Percentiles rank a stretch among this genome's conserved stretches.
Evolutionary conservation across 2,113 vertebrate genomes (phyloP).

Genomic region (Thryonomys swinderianus): DNA sequence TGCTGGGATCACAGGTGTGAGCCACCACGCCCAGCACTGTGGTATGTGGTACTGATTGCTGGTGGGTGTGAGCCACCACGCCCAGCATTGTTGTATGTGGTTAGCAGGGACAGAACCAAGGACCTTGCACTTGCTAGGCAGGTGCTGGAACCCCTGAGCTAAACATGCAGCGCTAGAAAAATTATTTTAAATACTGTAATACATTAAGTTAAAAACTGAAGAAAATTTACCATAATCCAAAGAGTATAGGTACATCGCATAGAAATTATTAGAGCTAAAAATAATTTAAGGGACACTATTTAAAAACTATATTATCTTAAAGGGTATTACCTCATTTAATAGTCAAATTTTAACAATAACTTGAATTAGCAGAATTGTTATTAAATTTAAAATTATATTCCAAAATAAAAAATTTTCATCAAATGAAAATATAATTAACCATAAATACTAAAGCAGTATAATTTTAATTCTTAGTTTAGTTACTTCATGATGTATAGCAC

Average conservation of each 20-base stretch:
- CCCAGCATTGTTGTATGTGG: too few species aligned
- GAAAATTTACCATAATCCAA: conserved; percentile 18
- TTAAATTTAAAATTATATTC: conserved; percentile 71
- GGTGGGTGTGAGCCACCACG: too few species aligned
- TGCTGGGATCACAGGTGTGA: too few species aligned
- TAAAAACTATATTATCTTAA: conserved; percentile 37
- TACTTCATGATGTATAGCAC: conserved; percentile 72
- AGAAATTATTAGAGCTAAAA: neutral
- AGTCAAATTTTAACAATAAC: conserved; percentile 61
- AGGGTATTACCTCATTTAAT: conserved; percentile 47
- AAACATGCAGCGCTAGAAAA: neutral
- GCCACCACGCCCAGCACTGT: too few species aligned
- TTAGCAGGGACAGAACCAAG: too few species aligned
- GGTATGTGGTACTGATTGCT: too few species aligned
- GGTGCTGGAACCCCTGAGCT: too few species aligned
- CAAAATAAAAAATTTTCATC: conserved; percentile 64
- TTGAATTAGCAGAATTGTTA: conserved; percentile 43
- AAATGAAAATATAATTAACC: conserved; percentile 71
- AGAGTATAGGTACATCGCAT: neutral
- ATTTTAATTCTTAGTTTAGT: conserved; percentile 74
- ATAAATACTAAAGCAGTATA: conserved; percentile 68
- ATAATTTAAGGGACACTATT: neutral
- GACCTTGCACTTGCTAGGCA: too few species aligned
- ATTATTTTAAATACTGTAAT: neutral
- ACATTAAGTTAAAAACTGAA: neutral